phyloP scores from a whole-genome alignment of 2,888 invertebrate species.

The Steinernema scapterisci region DNA sequence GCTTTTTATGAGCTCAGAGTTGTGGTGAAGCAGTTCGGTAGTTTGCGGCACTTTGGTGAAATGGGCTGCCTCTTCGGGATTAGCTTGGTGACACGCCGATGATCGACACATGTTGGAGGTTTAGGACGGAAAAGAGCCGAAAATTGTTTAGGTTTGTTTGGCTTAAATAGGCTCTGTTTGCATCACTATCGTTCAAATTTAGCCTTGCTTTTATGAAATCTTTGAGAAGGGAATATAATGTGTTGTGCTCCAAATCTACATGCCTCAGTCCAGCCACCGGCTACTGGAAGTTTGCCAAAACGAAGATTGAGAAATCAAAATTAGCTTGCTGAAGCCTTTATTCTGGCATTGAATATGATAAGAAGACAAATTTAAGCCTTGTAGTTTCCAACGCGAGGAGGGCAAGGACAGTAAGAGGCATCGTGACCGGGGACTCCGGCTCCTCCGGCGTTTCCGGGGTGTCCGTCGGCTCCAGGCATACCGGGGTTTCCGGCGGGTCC shows the following conservation, averaged over 20 bases:
- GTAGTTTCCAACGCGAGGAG: slow-evolving; percentile 17
- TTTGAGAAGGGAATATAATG: neutral
- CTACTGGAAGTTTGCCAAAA: neutral
- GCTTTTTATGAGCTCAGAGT: neutral
- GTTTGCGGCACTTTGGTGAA: neutral
- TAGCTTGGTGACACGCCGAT: too few relatives aligned
- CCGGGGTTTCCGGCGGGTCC: slow-evolving; percentile 52
- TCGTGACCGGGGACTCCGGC: slow-evolving; percentile 50
- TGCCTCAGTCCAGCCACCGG: neutral
- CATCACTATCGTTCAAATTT: too few relatives aligned
- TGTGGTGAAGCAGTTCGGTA: neutral
- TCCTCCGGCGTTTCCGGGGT: slow-evolving; percentile 49
- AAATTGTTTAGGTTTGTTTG: too few relatives aligned
- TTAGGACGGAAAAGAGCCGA: too few relatives aligned
- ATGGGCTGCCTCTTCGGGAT: neutral
- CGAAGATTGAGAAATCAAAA: too few relatives aligned
- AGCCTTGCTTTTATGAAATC: too few relatives aligned
- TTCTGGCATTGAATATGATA: neutral
- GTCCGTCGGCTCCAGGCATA: slow-evolving; percentile 51
- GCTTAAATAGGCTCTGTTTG: too few relatives aligned
- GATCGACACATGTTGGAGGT: too few relatives aligned
- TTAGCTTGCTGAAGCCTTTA: neutral
- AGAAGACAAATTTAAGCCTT: neutral
- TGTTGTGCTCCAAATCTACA: neutral
- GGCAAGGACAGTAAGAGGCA: slow-evolving; percentile 52